Evolutionary conservation across 2,888 invertebrate species (phyloP).

Genomic region (Drosophila neonasuta): DNA sequence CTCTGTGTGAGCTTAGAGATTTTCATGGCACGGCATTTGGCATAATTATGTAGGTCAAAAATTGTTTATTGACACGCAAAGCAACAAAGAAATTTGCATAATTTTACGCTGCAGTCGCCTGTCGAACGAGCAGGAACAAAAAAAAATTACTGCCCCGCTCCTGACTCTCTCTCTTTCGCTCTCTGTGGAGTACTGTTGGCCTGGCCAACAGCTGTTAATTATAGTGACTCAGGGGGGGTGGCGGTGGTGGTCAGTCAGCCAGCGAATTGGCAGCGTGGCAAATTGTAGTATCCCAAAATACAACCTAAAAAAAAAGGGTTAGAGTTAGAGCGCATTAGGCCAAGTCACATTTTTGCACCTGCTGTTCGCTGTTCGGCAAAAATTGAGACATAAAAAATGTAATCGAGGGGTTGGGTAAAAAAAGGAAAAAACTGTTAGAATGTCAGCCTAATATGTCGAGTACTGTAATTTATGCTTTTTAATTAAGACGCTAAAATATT

Average conservation of each 20-base stretch:
- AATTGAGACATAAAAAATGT: slow-evolving; percentile 67
- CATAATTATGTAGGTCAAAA: slow-evolving; percentile 82
- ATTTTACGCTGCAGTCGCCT: slow-evolving; percentile 72
- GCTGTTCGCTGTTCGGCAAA: slow-evolving; percentile 51
- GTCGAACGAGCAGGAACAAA: slow-evolving; percentile 25
- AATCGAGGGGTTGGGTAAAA: slow-evolving; percentile 3
- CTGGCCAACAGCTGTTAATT: slow-evolving; percentile 73
- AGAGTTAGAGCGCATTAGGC: slow-evolving; percentile 38
- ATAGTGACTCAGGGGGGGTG: slow-evolving; percentile 54
- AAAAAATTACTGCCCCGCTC: slow-evolving; percentile 25
- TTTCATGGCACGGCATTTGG: slow-evolving; percentile 75
- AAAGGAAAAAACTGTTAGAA: slow-evolving; percentile 37
- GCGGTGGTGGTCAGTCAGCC: slow-evolving; percentile 25
- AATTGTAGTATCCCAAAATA: slow-evolving; percentile 51
- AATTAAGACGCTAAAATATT: slow-evolving; percentile 65
- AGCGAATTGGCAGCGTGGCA: slow-evolving; percentile 62
- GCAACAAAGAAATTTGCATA: slow-evolving; percentile 74
- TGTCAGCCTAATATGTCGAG: slow-evolving; percentile 70
- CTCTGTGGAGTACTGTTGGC: neutral
- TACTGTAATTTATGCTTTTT: slow-evolving; percentile 67
- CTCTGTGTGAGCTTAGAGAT: slow-evolving; percentile 65
- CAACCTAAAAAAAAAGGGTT: slow-evolving; percentile 39
- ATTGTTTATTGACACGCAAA: slow-evolving; percentile 81
- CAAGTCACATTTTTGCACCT: slow-evolving; percentile 66
- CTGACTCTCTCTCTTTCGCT: neutral